Evolutionary conservation across 2,113 vertebrate genomes (phyloP).

Genomic region (Caloenas nicobarica): DNA sequence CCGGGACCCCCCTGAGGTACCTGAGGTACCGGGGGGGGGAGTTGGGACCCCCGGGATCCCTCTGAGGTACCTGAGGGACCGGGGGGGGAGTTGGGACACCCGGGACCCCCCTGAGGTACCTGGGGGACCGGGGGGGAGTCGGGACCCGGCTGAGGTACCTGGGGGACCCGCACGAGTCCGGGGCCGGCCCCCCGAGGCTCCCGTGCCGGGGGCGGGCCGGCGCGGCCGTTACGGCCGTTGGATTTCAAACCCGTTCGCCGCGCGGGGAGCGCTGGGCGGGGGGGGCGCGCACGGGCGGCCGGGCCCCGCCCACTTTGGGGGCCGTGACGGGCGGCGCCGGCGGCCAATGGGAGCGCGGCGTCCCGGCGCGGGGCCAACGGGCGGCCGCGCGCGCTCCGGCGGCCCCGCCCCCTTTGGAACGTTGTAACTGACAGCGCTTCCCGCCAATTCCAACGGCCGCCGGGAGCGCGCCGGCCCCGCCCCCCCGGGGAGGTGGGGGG

Average conservation of each 20-base stretch:
- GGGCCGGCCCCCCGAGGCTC: too few species aligned
- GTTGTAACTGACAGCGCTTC: constrained; percentile 5
- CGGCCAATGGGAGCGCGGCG: background rate
- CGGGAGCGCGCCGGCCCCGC: background rate
- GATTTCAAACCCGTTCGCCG: background rate
- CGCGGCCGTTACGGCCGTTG: background rate
- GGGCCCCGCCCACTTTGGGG: too few species aligned
- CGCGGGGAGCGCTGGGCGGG: background rate
- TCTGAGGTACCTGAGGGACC: too few species aligned
- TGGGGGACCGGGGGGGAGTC: too few species aligned
- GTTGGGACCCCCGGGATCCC: too few species aligned
- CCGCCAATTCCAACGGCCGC: background rate
- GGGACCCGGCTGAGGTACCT: too few species aligned
- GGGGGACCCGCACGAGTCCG: too few species aligned
- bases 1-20: too few species aligned
- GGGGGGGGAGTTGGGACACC: too few species aligned
- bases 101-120: too few species aligned
- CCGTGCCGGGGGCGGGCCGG: too few species aligned
- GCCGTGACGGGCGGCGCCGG: background rate
- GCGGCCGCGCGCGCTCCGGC: background rate
- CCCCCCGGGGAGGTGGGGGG: background rate
- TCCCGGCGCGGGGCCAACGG: background rate
- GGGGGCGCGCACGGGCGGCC: background rate
- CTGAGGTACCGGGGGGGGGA: too few species aligned
- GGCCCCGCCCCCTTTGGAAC: background rate